Conservation (phyloP, 2,797 vertebrate species). For the Cichlasoma orientale region DNA sequence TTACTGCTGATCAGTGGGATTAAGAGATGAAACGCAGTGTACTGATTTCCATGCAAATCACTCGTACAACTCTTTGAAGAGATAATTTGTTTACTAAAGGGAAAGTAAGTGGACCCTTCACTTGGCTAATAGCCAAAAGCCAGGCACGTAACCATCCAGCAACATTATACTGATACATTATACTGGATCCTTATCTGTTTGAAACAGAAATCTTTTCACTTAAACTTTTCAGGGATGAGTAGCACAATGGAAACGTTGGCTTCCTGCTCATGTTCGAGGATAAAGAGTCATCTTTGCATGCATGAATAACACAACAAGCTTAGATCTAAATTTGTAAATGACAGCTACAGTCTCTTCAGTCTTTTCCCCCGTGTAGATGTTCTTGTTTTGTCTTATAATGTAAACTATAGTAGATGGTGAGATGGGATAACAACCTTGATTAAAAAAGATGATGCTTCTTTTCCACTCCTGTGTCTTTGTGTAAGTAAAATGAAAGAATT, state of each 20-base stretch:
- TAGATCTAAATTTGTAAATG: not conserved
- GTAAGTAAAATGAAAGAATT: not conserved
- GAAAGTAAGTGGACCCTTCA: conserved; percentile 23
- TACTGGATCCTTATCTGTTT: not conserved
- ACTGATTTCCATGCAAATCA: conserved; percentile 51
- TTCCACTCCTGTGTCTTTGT: not conserved
- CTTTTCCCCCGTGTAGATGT: not conserved
- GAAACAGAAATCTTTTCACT: not conserved
- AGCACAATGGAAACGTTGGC: not conserved
- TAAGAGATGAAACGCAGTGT: conserved; percentile 60
- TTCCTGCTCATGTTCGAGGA: not conserved
- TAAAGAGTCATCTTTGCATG: not conserved
- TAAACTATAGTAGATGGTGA: not conserved
- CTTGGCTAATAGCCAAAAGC: not conserved
- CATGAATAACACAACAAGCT: not conserved
- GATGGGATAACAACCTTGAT: not conserved
- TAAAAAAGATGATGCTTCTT: not conserved
- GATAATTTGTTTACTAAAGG: conserved; percentile 32
- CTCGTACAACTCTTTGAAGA: conserved; percentile 20
- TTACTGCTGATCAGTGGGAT: conserved; percentile 65
- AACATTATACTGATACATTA: not conserved
- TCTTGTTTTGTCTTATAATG: not conserved
- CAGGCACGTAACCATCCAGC: not conserved
- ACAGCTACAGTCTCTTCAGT: not conserved
- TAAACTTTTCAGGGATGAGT: not conserved